phyloP scores from a whole-genome alignment of 2,888 invertebrate species.

The Drosophila pegasa region DNA sequence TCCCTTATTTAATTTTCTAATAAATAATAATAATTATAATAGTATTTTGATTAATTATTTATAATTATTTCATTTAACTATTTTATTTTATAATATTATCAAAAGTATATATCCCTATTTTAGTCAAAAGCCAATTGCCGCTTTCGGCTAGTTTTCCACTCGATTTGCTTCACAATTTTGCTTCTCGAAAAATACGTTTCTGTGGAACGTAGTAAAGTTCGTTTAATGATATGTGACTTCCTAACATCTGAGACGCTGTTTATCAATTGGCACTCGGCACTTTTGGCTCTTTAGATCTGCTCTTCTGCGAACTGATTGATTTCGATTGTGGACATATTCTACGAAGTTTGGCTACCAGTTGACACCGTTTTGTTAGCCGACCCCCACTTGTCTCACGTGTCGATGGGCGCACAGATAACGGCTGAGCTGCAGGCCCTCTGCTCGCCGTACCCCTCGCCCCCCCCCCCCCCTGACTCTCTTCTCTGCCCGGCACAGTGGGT shows the following conservation, averaged over 20 bases:
- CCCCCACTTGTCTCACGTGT: constrained; percentile 63
- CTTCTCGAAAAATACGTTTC: constrained; percentile 11
- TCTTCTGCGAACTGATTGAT: constrained; percentile 68
- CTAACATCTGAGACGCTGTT: constrained; percentile 28
- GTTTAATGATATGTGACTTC: constrained; percentile 35
- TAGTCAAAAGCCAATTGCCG: background rate
- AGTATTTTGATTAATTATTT: too few relatives aligned
- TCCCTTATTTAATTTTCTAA: too few relatives aligned
- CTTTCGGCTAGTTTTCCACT: background rate
- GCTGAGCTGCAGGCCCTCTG: constrained; percentile 33
- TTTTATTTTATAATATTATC: too few relatives aligned
- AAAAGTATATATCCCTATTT: background rate
- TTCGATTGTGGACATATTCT: constrained; percentile 56
- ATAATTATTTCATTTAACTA: too few relatives aligned
- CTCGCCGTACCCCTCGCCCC: background rate
- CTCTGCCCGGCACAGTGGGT: constrained; percentile 19
- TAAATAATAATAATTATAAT: too few relatives aligned
- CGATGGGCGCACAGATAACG: constrained; percentile 56
- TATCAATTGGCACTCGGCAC: constrained; percentile 16
- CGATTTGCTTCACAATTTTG: background rate
- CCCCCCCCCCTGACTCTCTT: background rate
- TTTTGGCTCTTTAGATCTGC: constrained; percentile 6
- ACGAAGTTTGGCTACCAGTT: constrained; percentile 69
- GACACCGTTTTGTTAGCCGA: constrained; percentile 38
- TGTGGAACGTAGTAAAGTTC: constrained; percentile 28